These are phyloP conservation scores for Meiosimyza platycephala DNA, from an alignment of 2,888 invertebrate species.

Conservation along the genomic window DNA sequence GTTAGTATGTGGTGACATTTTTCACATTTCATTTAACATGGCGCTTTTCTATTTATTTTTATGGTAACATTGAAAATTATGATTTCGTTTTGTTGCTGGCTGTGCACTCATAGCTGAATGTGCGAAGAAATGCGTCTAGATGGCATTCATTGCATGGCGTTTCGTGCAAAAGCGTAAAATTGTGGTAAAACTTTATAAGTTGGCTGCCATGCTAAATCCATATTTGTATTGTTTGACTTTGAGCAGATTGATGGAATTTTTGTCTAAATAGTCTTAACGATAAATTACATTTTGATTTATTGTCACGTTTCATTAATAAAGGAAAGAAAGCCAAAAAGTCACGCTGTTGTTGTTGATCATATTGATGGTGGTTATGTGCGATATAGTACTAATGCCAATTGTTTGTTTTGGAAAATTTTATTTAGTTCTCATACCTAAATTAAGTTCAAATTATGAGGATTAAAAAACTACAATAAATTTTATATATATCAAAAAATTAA, in stretches of 20 bases:
- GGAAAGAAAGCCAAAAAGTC: conserved; percentile 9
- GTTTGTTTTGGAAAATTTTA: too few species aligned
- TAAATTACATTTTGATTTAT: conserved; percentile 60
- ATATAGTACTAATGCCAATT: neutral
- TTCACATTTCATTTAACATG: conserved; percentile 35
- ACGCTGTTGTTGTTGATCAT: neutral
- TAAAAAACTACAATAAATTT: too few species aligned
- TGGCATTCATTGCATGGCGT: conserved; percentile 25
- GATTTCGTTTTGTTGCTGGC: conserved; percentile 20
- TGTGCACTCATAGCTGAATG: neutral
- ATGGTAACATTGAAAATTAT: conserved; percentile 31
- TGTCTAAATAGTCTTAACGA: conserved; percentile 46
- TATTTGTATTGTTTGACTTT: conserved; percentile 27
- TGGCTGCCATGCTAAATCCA: neutral
- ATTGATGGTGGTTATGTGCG: neutral
- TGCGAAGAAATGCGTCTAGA: conserved; percentile 2
- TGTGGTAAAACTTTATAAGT: conserved; percentile 47
- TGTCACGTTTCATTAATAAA: conserved; percentile 49
- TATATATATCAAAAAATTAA: too few species aligned
- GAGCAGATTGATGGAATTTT: conserved; percentile 42
- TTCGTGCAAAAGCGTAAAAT: conserved; percentile 50
- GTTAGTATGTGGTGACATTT: conserved; percentile 20
- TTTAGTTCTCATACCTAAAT: too few species aligned
- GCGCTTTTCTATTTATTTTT: conserved; percentile 19
- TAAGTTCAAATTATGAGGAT: too few species aligned